Base-by-base conservation (phyloP, 2,888 invertebrate genomes). In the Mactromeris polynyma region DNA sequence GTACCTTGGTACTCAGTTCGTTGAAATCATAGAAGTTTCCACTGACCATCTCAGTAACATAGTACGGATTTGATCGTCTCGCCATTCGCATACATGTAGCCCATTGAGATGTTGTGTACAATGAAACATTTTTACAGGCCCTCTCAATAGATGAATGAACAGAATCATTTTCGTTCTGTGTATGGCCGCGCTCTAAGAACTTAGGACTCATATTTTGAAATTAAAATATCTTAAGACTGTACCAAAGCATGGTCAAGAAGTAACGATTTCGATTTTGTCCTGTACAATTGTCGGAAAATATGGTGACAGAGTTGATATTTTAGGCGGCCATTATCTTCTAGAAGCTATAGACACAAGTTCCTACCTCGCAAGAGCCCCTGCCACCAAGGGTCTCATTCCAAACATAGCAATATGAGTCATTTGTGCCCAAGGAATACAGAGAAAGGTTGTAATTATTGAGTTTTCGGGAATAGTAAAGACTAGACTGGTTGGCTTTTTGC, bases 341-440 rank as follows among this genome's bases (percentile, higher is more conserved):
- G 54, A 85, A 79, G 38, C 51, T 78, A 42, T 79, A 85, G 2
- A 79, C 85, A 64, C 85, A 85, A n/a, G 80, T 40, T 19, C 80
- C 78, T 54, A 85, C 80, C 54, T 85, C 85, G 51, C 79, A 79
- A 2, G 64, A 77, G 31, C 85, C 79, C 46, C 79, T 46, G 36
- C 58, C 54, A 38, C 36, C 85, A 21, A 78, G 19, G 51, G 79
- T 40, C 58, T 85, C 85, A 79, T 85, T 78, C 85, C 79, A 85
- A 2, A 79, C 38, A 54, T 79, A 85, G 36, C 85, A 78, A 40
- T 85, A 54, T 42, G 84, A 77, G 33, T 84, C 54, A 33, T 36
- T 42, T 36, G 38, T 40, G 0, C 84, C 84, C 38, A 84, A 31
- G 2, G 78, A 78, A 51, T 84, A 84, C 7, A 84, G 9, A 36